Evolutionary conservation across 2,113 vertebrate species (phyloP), one percentile per base, ranked within the genome.

Genomic region (Acanthochromis polyacanthus): DNA sequence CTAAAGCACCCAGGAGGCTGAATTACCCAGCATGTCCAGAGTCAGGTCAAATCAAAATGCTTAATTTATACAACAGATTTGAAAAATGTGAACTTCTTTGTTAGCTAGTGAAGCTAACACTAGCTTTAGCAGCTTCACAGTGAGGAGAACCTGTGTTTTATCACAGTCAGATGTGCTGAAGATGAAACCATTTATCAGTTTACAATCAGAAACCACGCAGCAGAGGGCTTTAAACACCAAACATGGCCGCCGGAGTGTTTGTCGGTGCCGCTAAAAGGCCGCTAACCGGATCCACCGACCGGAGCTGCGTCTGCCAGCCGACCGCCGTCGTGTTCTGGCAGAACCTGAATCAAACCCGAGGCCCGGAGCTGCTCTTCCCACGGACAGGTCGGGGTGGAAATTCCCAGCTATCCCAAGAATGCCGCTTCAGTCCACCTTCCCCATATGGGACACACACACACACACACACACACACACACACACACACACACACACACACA

Each of bases 401-500:
- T 71, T 87, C 81, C 80, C 79, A 85, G 75, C 73, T 70, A 91
- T 90, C 76, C 57, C 30, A 88, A 72, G 83, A 91, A 90, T 86
- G 87, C 68, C 75, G 58, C 80, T 64, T 46, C 43, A 43, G 75
- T 56, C 75, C 63, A 59, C 50, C 71, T 71, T 83, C 32, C 58
- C 75, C 82, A 77, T 69, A 38, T 68, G 73, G 61, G 67, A 67
- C 63, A 80, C 70, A 68, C 40, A 65, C 71, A 67, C 63, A 74
- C 67, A 40, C 53, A 52, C 68, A 60, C 56, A 32, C 66, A 71
- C 60, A 68, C 67, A 68, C 40, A 65, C 71, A 65, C 71, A 67
- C 63, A 80, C 70, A 68, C 40, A 65, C 71, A 67, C 63, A 74
- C 67, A 40, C 53, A 52, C 68, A 60, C 56, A 32, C 66, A 71